Evolutionary conservation across 2,113 vertebrate species (phyloP), one percentile per base, ranked within the genome.

Genomic region (Pseudonaja textilis): DNA sequence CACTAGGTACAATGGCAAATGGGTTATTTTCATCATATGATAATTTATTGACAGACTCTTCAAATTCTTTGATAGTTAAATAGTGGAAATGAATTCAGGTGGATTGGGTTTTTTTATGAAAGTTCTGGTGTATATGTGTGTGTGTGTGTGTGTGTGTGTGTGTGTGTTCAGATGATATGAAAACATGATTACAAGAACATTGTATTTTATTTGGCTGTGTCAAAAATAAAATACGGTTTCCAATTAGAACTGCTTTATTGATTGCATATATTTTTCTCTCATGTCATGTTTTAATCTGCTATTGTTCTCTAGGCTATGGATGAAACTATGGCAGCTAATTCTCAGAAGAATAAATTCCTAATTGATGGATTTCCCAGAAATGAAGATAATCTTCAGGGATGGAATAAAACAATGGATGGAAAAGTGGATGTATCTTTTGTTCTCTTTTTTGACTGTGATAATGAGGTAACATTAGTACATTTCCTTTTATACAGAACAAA

Each of bases 311-410:
- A 99, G 95, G 99, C 98, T 85, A 99, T 99, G 98, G 96, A 98
- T 96, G 93, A 97, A 95, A 98, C 97, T 93, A 98, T 98, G 97
- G 97, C 97, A 64, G 94, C 93, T 93, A 98, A 98, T 93, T 96
- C 97, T 81, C 97, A 98, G 93, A 99, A 98, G 97, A 99, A 98
- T 96, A 98, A 98, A 92, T 99, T 99, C 97, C 98, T 99, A 93
- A 99, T 99, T 94, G 99, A 99, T 93, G 99, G 99, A 69, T 99
- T 99, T 96, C 99, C 99, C 56, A 99, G 99, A 92, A 99, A 99
- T 93, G 97, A 99, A 97, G 99, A 99, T 97, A 99, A 99, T 97
- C 98, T 99, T 94, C 97, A 98, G 96, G 99, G 99, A 52, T 99
- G 99, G 99, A 98, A 96, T 85, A 97, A 89, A 4, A 98, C 98